phyloP scores from a whole-genome alignment of 2,797 vertebrate genomes.

The Parauchenoglanis punctatus region DNA sequence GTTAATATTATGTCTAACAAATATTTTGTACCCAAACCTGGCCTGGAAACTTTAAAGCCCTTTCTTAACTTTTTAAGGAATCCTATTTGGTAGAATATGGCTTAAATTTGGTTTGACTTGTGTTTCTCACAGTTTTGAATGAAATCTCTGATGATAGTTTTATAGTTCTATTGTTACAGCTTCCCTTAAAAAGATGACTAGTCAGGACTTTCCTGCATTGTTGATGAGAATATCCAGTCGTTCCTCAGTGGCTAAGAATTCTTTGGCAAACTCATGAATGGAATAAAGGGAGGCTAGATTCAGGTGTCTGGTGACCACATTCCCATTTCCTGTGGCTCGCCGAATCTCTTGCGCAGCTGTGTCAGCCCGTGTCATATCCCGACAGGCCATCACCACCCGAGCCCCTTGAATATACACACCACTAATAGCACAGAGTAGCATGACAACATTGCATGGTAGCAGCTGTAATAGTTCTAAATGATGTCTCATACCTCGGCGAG shows the following conservation, averaged over 20 bases:
- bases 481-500: conserved; percentile 77
- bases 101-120: background rate
- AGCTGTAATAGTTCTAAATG: background rate
- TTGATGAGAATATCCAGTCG: conserved; percentile 77
- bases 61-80: background rate
- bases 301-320: conserved; percentile 72
- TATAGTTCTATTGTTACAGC: background rate
- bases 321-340: conserved; percentile 67
- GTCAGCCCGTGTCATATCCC: conserved; percentile 70
- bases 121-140: background rate
- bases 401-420: conserved; percentile 64
- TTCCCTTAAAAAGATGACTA: background rate
- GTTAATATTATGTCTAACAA: background rate
- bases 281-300: conserved; percentile 74
- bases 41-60: background rate
- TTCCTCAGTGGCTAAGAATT: conserved; percentile 70
- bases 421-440: conserved; percentile 15
- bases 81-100: background rate
- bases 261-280: conserved; percentile 69
- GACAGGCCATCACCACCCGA: conserved; percentile 78
- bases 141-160: background rate
- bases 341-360: conserved; percentile 68
- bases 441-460: background rate
- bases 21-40: background rate
- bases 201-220: conserved; percentile 71